Percentiles rank a stretch among this genome's conserved stretches.
Conservation (phyloP, 2,888 invertebrate genomes). For the Melinopterus prodromus region DNA sequence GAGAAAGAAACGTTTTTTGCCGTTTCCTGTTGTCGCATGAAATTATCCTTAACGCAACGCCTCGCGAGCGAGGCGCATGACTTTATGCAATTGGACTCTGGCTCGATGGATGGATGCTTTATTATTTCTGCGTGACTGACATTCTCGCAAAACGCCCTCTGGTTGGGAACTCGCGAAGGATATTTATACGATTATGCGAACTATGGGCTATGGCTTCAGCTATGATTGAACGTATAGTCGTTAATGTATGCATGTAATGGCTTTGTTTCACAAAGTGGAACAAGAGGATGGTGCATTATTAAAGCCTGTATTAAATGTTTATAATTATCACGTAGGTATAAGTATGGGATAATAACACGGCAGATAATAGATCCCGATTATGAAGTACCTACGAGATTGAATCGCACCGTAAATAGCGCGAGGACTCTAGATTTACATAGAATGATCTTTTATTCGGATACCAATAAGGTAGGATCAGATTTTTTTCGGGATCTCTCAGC, state of each 20-base stretch:
- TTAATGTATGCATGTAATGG: not conserved
- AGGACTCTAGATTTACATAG: not conserved
- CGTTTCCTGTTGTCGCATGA: conserved; percentile 4
- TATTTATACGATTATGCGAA: not conserved
- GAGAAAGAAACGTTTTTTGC: not conserved
- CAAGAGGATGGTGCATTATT: not conserved
- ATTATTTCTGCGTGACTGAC: conserved; percentile 4
- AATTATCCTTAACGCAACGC: not conserved
- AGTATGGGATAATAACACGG: not conserved
- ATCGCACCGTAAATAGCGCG: not conserved
- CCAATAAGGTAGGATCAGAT: not conserved
- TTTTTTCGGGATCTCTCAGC: too few species aligned
- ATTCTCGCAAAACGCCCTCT: not conserved
- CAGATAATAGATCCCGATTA: not conserved
- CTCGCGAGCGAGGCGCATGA: not conserved
- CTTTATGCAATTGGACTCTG: not conserved
- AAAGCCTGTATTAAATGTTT: not conserved
- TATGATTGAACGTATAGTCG: not conserved
- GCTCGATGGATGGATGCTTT: not conserved
- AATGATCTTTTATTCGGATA: not conserved
- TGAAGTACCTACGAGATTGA: conserved; percentile 4
- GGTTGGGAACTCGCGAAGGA: not conserved
- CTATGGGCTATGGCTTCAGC: not conserved
- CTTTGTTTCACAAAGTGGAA: conserved; percentile 4
- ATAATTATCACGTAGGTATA: conserved; percentile 4